A percentile compares a stretch with the other conserved stretches of the same genome.
phyloP scores from a whole-genome alignment of 2,797 vertebrate genomes.

The Florisuga fusca region DNA sequence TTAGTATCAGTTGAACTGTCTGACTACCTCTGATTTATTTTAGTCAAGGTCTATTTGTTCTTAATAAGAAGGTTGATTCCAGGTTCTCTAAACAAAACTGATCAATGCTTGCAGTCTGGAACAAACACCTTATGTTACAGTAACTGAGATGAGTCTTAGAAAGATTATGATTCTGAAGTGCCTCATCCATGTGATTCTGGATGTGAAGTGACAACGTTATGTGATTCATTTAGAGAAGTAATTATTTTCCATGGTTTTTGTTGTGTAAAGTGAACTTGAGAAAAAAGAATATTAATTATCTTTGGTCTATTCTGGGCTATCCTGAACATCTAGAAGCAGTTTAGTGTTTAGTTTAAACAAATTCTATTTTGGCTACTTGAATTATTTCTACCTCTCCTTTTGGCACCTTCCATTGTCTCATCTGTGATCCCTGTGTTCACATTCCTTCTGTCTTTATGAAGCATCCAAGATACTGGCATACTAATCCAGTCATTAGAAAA shows the following conservation, averaged over 20 bases:
- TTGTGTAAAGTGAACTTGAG: background rate
- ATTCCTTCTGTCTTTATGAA: background rate
- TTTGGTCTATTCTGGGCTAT: background rate
- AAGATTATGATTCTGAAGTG: background rate
- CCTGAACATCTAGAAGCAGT: background rate
- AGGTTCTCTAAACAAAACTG: background rate
- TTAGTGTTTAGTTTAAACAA: background rate
- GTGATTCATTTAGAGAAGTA: background rate
- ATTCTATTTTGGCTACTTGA: background rate
- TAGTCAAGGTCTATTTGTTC: background rate
- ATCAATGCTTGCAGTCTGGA: background rate
- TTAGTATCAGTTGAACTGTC: background rate
- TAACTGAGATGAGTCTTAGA: background rate
- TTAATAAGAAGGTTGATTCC: background rate
- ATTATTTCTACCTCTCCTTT: background rate
- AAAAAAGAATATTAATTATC: background rate
- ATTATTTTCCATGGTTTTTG: background rate
- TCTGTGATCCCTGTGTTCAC: background rate
- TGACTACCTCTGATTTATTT: background rate
- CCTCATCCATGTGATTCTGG: background rate
- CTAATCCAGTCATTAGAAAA: background rate
- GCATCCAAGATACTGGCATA: background rate
- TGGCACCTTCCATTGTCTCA: background rate
- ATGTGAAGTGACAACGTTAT: background rate
- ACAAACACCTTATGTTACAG: background rate